A percentile compares a stretch with the other conserved stretches of the same genome.
phyloP scores from a whole-genome alignment of 2,113 vertebrate species.

The Pristiophorus japonicus region DNA sequence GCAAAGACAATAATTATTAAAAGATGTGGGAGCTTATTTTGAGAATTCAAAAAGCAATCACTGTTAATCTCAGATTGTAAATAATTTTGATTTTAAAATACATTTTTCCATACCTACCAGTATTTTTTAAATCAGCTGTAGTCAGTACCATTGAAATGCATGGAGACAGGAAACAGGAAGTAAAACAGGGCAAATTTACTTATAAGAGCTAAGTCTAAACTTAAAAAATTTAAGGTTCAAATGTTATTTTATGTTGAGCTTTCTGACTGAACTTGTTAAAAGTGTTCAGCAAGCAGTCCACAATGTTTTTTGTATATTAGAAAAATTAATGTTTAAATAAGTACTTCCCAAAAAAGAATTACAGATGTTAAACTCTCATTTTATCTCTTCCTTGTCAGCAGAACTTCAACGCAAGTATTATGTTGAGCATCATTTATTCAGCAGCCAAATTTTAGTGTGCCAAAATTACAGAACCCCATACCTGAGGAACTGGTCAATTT shows the following conservation, averaged over 20 bases:
- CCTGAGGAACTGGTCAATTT: background rate
- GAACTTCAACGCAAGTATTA: background rate
- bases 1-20: background rate
- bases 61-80: slow-evolving; percentile 2
- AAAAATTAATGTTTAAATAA: slow-evolving; percentile 2
- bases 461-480: background rate
- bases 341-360: background rate
- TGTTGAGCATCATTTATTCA: background rate
- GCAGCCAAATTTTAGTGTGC: background rate
- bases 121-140: slow-evolving; percentile 30
- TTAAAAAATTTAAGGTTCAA: background rate
- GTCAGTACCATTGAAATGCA: slow-evolving; percentile 36
- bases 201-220: background rate
- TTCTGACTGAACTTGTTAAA: background rate
- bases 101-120: slow-evolving; percentile 31
- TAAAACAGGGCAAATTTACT: slow-evolving; percentile 34
- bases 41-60: background rate
- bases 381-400: background rate
- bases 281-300: background rate
- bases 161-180: slow-evolving; percentile 34
- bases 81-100: slow-evolving; percentile 21
- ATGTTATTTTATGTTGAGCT: slow-evolving; percentile 5
- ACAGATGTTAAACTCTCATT: background rate
- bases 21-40: background rate
- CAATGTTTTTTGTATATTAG: background rate